Evolutionary conservation across 2,888 invertebrate species (phyloP), one percentile per base, ranked within the genome.

Genomic region (Buathra laborator): DNA sequence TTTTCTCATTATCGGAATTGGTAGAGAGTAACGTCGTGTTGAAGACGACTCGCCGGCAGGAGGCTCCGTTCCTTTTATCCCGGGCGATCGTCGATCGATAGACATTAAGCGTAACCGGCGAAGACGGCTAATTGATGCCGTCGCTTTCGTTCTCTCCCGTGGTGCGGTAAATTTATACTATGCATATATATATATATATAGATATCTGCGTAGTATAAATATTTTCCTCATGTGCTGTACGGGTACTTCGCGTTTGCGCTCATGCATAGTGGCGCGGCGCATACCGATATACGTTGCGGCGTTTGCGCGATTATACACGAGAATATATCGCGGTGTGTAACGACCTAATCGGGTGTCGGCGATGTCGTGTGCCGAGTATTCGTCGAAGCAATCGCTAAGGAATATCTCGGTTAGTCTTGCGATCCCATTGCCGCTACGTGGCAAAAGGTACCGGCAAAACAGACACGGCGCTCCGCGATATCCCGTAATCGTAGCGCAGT

Each of bases 121-220:
- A 56, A 78, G 74, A 53, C 43, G 48, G 81, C 80, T 85, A 83
- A 86, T 85, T 86, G 82, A 86, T 81, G 82, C 75, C 71, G 79
- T 72, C 78, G 56, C 24, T 82, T 74, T 70, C 43, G 5, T 14
- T 62, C 37, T 16, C 16, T 74, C 44, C 6, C 10, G 44, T 16
- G 7, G 62, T 74, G 37, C 53, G 24, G 51, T 64, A 29, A 59
- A 67, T 53, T 46, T 53, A 64, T 48, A 32, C 16, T 32, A 12
- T 53, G 0, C 19, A n/a, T 48, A 48, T n/a, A 44, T 51, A n/a
- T 2, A 53, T 59, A 24, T 10, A 80, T 37, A 75, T 37, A n/a
- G n/a, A 24, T 24, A 24, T 24, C 24, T 24, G 2, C 2, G 24
- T 24, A 51, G 12, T n/a, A 48, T 48, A n/a, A 48, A n/a, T 48